Conservation (phyloP, 2,797 vertebrate genomes). For the Darevskia nairensis region DNA sequence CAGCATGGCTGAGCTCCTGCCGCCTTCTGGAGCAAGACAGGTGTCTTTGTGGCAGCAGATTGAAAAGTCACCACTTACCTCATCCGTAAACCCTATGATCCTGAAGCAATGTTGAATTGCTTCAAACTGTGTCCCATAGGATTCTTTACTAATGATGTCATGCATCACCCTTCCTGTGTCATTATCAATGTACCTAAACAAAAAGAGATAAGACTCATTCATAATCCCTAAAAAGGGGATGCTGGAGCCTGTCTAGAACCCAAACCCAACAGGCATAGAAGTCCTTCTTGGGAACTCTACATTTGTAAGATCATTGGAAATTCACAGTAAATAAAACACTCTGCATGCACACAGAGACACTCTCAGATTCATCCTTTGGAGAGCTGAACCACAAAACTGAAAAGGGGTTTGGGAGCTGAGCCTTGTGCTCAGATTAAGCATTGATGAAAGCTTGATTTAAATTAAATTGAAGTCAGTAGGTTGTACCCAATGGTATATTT, state of each 20-base stretch:
- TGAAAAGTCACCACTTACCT: conserved; percentile 79
- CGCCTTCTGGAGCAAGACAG: conserved; percentile 26
- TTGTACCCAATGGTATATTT: not conserved
- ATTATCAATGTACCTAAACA: conserved; percentile 91
- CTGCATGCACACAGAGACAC: not conserved
- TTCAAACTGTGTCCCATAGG: conserved; percentile 93
- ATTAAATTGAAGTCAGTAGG: not conserved
- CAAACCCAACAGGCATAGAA: not conserved
- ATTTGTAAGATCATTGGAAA: not conserved
- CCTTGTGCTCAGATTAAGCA: not conserved
- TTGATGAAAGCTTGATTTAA: conserved; percentile 41
- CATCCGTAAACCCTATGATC: conserved; percentile 96
- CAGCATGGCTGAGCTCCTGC: no score
- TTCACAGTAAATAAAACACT: not conserved
- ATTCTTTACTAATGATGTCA: conserved; percentile 91
- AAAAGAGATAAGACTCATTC: conserved; percentile 33
- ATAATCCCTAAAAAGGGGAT: not conserved
- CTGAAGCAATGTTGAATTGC: conserved; percentile 96
- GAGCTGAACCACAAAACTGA: not conserved
- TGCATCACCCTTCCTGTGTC: conserved; percentile 89
- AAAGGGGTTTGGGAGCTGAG: not conserved
- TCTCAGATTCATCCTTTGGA: not conserved
- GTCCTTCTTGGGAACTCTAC: not conserved
- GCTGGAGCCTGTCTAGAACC: not conserved
- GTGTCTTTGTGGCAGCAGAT: not conserved